These are phyloP conservation scores for Eueides isabella DNA, from an alignment of 1,140 invertebrate genomes.

Conservation along the genomic window DNA sequence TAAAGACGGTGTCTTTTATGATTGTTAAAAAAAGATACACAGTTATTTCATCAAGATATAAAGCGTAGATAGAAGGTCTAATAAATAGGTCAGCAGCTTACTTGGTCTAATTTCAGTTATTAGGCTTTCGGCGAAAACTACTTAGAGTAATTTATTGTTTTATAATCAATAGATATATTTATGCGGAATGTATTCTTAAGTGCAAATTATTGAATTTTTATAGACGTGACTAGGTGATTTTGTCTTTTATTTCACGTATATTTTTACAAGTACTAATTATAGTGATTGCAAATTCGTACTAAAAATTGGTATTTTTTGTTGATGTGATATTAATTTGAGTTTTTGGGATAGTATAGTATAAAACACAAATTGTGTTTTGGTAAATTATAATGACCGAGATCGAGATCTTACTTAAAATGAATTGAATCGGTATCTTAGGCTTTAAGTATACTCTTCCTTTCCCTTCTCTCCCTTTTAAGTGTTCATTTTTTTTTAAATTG, in stretches of 20 bases:
- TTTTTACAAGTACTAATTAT: not conserved
- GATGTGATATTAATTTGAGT: no score
- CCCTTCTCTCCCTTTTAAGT: no score
- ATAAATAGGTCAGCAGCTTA: conserved; percentile 67
- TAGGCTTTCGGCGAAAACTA: conserved; percentile 54
- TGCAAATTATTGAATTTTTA: not conserved
- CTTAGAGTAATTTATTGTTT: conserved; percentile 70
- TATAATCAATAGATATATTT: conserved; percentile 61
- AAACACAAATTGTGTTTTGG: no score
- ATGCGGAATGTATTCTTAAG: not conserved
- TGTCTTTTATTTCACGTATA: not conserved
- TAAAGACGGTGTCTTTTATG: conserved; percentile 58
- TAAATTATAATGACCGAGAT: no score
- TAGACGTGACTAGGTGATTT: not conserved
- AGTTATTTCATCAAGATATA: conserved; percentile 66
- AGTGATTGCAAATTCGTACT: not conserved
- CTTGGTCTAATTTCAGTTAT: conserved; percentile 56
- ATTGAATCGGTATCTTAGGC: no score
- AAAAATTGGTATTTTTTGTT: not conserved
- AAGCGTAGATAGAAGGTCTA: conserved; percentile 57
- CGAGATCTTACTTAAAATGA: no score
- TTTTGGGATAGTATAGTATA: no score
- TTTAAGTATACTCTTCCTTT: no score
- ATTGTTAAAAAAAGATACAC: conserved; percentile 44
- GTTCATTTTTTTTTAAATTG: no score